These are phyloP conservation scores for Scaptomyza parva DNA, from an alignment of 2,888 invertebrate species.

Conservation along the genomic window DNA sequence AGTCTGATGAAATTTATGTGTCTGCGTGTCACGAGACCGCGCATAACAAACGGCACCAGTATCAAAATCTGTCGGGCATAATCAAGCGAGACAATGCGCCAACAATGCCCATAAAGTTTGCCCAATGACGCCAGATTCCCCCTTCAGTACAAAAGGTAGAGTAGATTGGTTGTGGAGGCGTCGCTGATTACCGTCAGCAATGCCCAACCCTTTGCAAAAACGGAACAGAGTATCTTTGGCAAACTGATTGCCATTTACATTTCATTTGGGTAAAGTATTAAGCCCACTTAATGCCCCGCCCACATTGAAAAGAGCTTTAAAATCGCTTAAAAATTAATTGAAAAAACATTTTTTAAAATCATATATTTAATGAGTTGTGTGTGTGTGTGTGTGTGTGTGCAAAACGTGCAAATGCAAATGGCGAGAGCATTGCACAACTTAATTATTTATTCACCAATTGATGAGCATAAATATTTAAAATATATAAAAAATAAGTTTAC, in stretches of 20 bases:
- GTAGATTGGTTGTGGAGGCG: slow-evolving; percentile 39
- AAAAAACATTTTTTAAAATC: neutral
- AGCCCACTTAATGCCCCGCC: slow-evolving; percentile 43
- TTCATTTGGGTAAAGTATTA: slow-evolving; percentile 31
- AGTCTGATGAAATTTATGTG: slow-evolving; percentile 68
- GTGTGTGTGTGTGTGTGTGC: neutral
- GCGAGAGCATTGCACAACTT: neutral
- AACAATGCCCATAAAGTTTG: slow-evolving; percentile 67
- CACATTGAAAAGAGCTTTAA: slow-evolving; percentile 53
- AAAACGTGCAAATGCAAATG: neutral
- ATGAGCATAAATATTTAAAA: too few species aligned
- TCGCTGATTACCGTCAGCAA: slow-evolving; percentile 68
- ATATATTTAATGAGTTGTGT: too few species aligned
- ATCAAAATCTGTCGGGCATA: slow-evolving; percentile 75
- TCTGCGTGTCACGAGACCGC: slow-evolving; percentile 65
- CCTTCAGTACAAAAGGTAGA: slow-evolving; percentile 21
- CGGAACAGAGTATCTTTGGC: neutral
- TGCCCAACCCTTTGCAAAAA: neutral
- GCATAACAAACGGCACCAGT: slow-evolving; percentile 66
- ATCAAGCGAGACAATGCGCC: slow-evolving; percentile 77
- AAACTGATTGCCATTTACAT: slow-evolving; percentile 32
- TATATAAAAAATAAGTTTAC: too few species aligned
- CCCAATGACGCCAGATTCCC: slow-evolving; percentile 18
- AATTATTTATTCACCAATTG: neutral
- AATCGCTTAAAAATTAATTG: slow-evolving; percentile 38